Evolutionary conservation across 2,888 invertebrate genomes (phyloP), one percentile per base, ranked within the genome.

Genomic region (Lasioglossum marginatum): DNA sequence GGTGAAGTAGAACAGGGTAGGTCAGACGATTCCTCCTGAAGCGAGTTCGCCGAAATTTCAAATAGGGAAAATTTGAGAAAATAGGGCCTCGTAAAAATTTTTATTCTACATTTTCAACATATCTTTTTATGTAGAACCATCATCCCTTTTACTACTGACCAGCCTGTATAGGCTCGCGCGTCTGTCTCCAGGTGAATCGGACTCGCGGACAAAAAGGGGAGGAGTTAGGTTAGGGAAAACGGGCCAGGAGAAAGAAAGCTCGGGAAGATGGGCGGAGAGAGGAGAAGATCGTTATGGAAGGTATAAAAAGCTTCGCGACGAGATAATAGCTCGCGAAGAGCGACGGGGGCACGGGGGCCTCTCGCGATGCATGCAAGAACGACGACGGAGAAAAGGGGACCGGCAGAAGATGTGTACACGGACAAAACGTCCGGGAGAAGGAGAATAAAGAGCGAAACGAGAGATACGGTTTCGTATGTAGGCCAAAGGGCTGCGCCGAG

Each of bases 401-500:
- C 72, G 77, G 72, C 85, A 63, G 77, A 82, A 84, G 84, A 76
- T 76, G 83, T 77, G 83, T 79, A 76, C 60, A 73, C 76, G 79
- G 68, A 81, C 85, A 84, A 89, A 89, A 90, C 87, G 78, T 81
- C 82, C 63, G 60, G 81, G 68, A 57, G 71, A 68, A 76, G 85
- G 85, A 87, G 80, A 83, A 75, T 31, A 71, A 79, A 66, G 79
- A 72, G 83, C 40, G 79, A 66, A 81, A 82, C 76, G 82, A 72
- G 81, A 73, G 82, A 85, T 78, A 88, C 83, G 75, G 87, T 90
- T 91, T 82, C 90, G 87, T 90, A 93, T 93, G 90, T 93, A 92
- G 93, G 92, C 88, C 92, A 92, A 93, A 93, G 92, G 92, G 93
- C 91, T 90, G 81, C 16, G 31, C 77, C 80, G 87, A 79, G 91